Conservation (phyloP, 2,888 invertebrate genomes). For the Escarpia spicata region DNA sequence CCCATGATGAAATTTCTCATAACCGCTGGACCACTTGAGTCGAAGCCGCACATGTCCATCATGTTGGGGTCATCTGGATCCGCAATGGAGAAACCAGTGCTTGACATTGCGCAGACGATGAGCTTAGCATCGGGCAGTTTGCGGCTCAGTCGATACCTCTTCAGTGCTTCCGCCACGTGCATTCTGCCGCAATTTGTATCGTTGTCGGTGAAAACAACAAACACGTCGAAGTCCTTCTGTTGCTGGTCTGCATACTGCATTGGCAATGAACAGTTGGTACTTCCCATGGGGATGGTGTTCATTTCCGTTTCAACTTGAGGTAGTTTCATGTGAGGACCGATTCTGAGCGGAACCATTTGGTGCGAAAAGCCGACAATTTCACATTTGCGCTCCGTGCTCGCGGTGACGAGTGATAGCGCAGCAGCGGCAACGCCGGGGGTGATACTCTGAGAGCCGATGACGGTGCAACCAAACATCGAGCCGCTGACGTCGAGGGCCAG, state of each 20-base stretch:
- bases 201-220: conserved; percentile 77
- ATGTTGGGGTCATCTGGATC: conserved; percentile 65
- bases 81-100: conserved; percentile 63
- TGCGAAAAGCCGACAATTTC: conserved; percentile 49
- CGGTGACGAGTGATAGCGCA: conserved; percentile 58
- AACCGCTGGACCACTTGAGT: conserved; percentile 62
- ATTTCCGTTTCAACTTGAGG: conserved; percentile 38
- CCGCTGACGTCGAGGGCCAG: conserved; percentile 72
- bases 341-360: conserved; percentile 40
- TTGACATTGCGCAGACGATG: conserved; percentile 58
- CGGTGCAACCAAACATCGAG: conserved; percentile 61
- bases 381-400: conserved; percentile 53
- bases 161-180: conserved; percentile 70
- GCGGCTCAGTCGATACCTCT: conserved; percentile 71
- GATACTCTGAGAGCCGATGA: conserved; percentile 66
- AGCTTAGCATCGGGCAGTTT: conserved; percentile 53
- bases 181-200: conserved; percentile 58
- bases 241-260: conserved; percentile 73
- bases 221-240: conserved; percentile 75
- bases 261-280: conserved; percentile 54
- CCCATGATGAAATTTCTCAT: conserved; percentile 61
- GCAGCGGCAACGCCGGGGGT: conserved; percentile 71
- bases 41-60: conserved; percentile 65
- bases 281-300: conserved; percentile 44
- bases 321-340: conserved; percentile 42